phyloP scores from a whole-genome alignment of 2,888 invertebrate species.

The Pyrochroa serraticornis region DNA sequence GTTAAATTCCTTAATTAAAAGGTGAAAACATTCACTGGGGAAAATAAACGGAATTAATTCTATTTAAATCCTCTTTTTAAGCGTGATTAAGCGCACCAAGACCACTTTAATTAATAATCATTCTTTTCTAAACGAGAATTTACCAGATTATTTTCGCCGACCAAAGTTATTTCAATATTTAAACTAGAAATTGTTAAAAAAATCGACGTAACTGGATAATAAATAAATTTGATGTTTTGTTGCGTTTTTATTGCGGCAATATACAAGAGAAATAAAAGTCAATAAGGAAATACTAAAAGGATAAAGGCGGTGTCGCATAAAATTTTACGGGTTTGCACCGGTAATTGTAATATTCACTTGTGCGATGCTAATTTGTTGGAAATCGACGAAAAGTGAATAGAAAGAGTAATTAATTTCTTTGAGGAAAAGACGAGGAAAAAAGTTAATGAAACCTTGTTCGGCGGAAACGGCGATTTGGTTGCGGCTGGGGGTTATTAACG shows the following conservation, averaged over 20 bases:
- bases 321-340: too few relatives aligned
- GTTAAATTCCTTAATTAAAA: slow-evolving; percentile 42
- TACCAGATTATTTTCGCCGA: background rate
- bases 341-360: too few relatives aligned
- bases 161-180: background rate
- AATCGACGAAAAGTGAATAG: background rate
- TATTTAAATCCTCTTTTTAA: slow-evolving; percentile 39
- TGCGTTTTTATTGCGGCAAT: too few relatives aligned
- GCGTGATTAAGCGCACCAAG: slow-evolving; percentile 38
- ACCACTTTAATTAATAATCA: slow-evolving; percentile 37
- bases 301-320: too few relatives aligned
- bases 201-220: too few relatives aligned
- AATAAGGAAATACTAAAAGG: too few relatives aligned
- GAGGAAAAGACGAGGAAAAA: slow-evolving; percentile 16
- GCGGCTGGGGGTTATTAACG: slow-evolving; percentile 37
- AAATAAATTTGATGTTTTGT: too few relatives aligned
- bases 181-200: background rate
- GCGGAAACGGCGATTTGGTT: slow-evolving; percentile 30
- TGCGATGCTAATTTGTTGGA: too few relatives aligned
- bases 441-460: slow-evolving; percentile 31
- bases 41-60: slow-evolving; percentile 44
- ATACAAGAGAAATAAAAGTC: too few relatives aligned
- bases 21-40: slow-evolving; percentile 36
- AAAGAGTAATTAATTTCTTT: slow-evolving; percentile 6
- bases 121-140: slow-evolving; percentile 21